Conservation (phyloP, 2,797 vertebrate species). For the Coendou prehensilis region DNA sequence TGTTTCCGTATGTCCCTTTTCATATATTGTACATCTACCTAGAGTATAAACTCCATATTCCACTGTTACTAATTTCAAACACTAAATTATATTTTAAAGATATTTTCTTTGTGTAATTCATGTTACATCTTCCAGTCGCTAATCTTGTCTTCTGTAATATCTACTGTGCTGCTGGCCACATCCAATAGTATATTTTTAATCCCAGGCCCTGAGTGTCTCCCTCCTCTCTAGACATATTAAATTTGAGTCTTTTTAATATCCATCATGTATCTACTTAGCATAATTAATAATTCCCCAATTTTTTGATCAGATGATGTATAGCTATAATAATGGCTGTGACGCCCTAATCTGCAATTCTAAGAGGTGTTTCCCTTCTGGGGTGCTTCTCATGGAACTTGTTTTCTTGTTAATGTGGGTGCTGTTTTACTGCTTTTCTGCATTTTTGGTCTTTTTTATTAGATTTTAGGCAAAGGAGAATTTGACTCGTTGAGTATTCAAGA, state of each 20-base stretch:
- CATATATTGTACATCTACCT: background rate
- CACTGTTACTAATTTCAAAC: background rate
- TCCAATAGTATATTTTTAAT: background rate
- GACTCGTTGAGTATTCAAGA: background rate
- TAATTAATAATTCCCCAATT: background rate
- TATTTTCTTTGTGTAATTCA: background rate
- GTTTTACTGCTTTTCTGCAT: background rate
- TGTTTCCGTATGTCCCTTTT: background rate
- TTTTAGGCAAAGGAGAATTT: background rate
- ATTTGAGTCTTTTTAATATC: background rate
- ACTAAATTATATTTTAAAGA: background rate
- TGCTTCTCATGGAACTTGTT: background rate
- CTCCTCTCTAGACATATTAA: background rate
- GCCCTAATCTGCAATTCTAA: background rate
- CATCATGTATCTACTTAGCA: background rate
- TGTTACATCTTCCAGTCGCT: background rate
- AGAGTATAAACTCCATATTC: too few relatives aligned
- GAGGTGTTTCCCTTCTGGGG: background rate
- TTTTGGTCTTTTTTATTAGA: background rate
- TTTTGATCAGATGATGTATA: background rate
- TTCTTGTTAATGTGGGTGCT: background rate
- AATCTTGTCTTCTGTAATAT: background rate
- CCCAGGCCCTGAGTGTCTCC: background rate
- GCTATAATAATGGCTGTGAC: background rate
- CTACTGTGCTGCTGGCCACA: background rate